A percentile compares a stretch with the other conserved stretches of the same genome.
Conservation (phyloP, 2,888 invertebrate genomes). For the Dynastes grantii region DNA sequence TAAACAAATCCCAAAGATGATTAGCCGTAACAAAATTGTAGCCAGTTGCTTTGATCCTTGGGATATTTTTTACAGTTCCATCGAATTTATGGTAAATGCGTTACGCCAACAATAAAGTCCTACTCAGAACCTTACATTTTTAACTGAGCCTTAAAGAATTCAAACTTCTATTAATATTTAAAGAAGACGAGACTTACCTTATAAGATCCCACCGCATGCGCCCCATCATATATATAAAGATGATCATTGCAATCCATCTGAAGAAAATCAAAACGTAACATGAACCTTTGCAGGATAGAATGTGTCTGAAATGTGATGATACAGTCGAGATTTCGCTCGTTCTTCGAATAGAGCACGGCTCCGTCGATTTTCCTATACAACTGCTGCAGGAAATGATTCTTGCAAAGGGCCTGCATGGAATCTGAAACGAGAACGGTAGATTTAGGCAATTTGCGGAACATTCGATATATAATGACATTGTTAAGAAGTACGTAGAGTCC, state of each 20-base stretch:
- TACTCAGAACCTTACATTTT: too few species aligned
- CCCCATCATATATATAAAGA: conserved; percentile 93
- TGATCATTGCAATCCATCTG: conserved; percentile 96
- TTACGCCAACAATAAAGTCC: too few species aligned
- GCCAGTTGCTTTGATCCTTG: too few species aligned
- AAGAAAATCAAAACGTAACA: conserved; percentile 93
- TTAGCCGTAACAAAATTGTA: too few species aligned
- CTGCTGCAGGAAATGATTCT: conserved; percentile 90
- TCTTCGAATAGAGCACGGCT: conserved; percentile 90
- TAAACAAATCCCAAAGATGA: too few species aligned
- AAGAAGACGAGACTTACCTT: conserved; percentile 78
- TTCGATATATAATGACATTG: conserved; percentile 14
- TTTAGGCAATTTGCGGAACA: conserved; percentile 39
- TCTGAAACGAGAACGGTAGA: conserved; percentile 75
- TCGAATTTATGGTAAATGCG: too few species aligned
- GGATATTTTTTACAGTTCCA: too few species aligned
- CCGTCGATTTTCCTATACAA: conserved; percentile 94
- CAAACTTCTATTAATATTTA: neutral
- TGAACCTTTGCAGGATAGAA: conserved; percentile 93
- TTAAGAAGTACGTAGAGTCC: conserved; percentile 30
- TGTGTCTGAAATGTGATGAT: conserved; percentile 95
- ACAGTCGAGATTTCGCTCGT: conserved; percentile 93
- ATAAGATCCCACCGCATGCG: conserved; percentile 89
- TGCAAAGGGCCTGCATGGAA: conserved; percentile 92
- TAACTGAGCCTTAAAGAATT: too few species aligned